A percentile compares a stretch with the other conserved stretches of the same genome.
Evolutionary conservation across 2,888 invertebrate species (phyloP).

Genomic region (Amblyjoppa proteus): DNA sequence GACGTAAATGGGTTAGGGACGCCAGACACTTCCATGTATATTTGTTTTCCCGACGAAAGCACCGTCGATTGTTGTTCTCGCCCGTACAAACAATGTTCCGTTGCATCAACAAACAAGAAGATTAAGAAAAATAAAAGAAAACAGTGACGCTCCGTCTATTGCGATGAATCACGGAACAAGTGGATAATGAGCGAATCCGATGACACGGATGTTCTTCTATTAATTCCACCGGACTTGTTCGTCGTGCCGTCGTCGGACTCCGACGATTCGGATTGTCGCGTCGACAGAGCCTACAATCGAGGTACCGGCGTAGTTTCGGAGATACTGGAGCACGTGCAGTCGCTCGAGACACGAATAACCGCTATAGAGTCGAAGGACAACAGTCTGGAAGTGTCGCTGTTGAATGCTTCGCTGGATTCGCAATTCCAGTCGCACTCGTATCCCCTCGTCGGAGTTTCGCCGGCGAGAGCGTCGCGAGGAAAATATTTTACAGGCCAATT

Average conservation of each 20-base stretch:
- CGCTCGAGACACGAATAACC: constrained; percentile 86
- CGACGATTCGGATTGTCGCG: constrained; percentile 78
- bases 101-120: neutral
- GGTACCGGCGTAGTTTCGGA: constrained; percentile 87
- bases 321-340: constrained; percentile 88
- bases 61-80: neutral
- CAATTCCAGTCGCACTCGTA: constrained; percentile 7
- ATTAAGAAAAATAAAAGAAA: neutral
- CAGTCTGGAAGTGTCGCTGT: constrained; percentile 75
- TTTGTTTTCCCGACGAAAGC: constrained; percentile 15
- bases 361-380: constrained; percentile 85
- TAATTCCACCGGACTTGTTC: constrained; percentile 93
- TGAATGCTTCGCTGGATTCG: constrained; percentile 59
- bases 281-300: constrained; percentile 57
- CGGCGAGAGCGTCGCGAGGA: constrained; percentile 68
- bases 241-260: constrained; percentile 87
- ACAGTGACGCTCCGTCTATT: neutral
- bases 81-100: neutral
- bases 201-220: constrained; percentile 93
- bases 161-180: constrained; percentile 48
- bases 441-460: constrained; percentile 24
- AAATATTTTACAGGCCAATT: constrained; percentile 76
- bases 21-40: neutral
- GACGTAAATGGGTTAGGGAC: neutral
- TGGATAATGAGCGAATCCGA: constrained; percentile 90